Base-by-base conservation (phyloP, 1,140 invertebrate genomes). In the Halictus rubicundus region DNA sequence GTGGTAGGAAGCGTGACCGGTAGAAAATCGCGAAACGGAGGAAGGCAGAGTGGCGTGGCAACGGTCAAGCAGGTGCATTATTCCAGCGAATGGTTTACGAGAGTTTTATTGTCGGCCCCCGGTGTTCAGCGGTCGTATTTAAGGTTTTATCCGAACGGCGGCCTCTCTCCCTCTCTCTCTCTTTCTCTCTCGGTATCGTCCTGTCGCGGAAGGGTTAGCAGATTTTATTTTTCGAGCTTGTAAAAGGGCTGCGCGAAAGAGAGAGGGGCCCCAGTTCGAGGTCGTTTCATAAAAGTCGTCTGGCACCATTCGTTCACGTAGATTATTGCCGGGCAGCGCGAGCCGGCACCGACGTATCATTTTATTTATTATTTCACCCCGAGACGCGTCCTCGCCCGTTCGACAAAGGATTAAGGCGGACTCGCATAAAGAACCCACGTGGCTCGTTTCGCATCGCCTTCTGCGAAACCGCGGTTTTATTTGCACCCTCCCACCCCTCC, bases 71-170 rank as follows among this genome's bases (percentile, higher is more conserved):
- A 86, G 81, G 84, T 87, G 85, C 52, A 78, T 87, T 78, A 83
- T 68, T 78, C 74, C 52, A 78, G 59, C 66, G 78, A 78, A 86
- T 86, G 84, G 68, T 84, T 87, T 87, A 86, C 84, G 84, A 86
- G 69, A 61, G 74, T 87, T 87, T 87, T 87, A 87, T 87, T 87
- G 78, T 84, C 63, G 85, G 86, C 87, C 87, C 88, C 88, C 80
- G 88, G 88, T 89, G 87, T 89, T 88, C 88, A 88, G 87, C 88
- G 87, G 84, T 83, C 76, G 89, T 88, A 91, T 93, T 91, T 90
- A 92, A 92, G 89, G 83, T 92, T 92, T 90, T 90, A 92, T 92
- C 89, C 90, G 54, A 21, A 57, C 84, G 87, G 81, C 81, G 85
- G 32, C 32, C 1, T 32, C 32, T 32, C 32, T 32, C 32, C 32